Evolutionary conservation across 2,113 vertebrate genomes (phyloP).

Genomic region (Dicaeum eximium): DNA sequence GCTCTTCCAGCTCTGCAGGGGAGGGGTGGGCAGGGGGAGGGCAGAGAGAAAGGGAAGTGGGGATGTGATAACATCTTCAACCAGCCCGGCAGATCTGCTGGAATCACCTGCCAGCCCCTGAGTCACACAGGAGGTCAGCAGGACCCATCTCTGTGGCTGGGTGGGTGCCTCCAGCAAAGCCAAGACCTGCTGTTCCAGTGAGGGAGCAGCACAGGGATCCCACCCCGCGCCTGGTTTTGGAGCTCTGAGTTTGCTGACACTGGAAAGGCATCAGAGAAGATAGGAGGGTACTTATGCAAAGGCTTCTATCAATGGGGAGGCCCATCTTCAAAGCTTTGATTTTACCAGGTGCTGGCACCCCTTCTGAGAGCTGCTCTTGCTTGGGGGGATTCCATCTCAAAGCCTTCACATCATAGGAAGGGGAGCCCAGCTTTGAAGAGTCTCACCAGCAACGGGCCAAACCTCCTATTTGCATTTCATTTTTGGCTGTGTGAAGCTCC

Average conservation of each 20-base stretch:
- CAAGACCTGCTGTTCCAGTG: constrained; percentile 33
- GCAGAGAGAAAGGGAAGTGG: neutral
- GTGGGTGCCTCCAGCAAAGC: neutral
- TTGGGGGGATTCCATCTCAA: constrained; percentile 56
- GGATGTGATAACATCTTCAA: neutral
- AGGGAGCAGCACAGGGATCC: constrained; percentile 18
- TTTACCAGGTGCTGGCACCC: constrained; percentile 54
- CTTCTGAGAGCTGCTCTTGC: constrained; percentile 52
- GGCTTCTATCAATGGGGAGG: constrained; percentile 56
- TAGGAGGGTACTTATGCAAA: constrained; percentile 48
- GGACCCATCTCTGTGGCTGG: neutral
- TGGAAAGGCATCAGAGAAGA: constrained; percentile 68
- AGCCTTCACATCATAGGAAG: constrained; percentile 62
- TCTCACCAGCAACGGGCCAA: constrained; percentile 19
- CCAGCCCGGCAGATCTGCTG: neutral
- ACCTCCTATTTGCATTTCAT: constrained; percentile 54
- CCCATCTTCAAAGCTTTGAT: constrained; percentile 68
- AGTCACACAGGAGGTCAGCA: neutral
- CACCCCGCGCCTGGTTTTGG: neutral
- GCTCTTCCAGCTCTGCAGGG: neutral
- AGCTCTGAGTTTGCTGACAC: constrained; percentile 49
- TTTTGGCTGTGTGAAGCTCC: constrained; percentile 12
- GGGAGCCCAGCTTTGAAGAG: constrained; percentile 62
- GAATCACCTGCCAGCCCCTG: constrained; percentile 13
- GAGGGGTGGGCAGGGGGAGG: neutral